Evolutionary conservation across 1,140 invertebrate species (phyloP).

Genomic region (Nasonia vitripennis): DNA sequence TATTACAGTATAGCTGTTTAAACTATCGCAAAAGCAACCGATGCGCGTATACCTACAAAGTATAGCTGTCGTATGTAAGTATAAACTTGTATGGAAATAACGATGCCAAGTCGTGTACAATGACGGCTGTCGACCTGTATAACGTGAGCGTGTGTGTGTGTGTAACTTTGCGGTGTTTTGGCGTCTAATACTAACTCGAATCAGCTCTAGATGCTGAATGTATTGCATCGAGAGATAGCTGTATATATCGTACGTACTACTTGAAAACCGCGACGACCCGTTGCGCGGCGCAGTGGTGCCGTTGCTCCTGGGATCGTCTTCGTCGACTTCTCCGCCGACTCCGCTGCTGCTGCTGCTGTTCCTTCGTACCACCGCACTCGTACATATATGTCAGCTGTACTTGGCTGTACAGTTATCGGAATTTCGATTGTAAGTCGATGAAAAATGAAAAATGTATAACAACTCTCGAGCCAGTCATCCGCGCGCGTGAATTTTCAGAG

Average conservation of each 20-base stretch:
- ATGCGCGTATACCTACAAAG: background rate
- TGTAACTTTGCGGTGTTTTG: background rate
- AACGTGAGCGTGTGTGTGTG: too few species aligned
- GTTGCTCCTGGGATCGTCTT: background rate
- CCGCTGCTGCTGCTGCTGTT: background rate
- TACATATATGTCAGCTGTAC: background rate
- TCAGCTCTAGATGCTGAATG: background rate
- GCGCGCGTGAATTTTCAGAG: background rate
- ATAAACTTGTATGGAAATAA: background rate
- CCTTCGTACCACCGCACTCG: background rate
- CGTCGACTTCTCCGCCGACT: background rate
- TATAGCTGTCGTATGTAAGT: too few species aligned
- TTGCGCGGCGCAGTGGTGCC: slow-evolving; percentile 42
- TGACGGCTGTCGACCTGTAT: too few species aligned
- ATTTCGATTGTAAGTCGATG: too few species aligned
- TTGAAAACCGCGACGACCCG: slow-evolving; percentile 56
- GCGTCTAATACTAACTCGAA: too few species aligned
- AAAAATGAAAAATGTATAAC: background rate
- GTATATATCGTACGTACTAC: slow-evolving; percentile 52
- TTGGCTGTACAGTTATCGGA: too few species aligned
- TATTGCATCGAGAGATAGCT: slow-evolving; percentile 33
- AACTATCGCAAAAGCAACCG: background rate
- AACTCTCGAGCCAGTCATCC: background rate
- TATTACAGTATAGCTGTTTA: background rate
- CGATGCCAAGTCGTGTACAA: slow-evolving; percentile 28